These are phyloP conservation scores for Papilio xuthus DNA, from an alignment of 1,140 invertebrate species.

Conservation along the genomic window DNA sequence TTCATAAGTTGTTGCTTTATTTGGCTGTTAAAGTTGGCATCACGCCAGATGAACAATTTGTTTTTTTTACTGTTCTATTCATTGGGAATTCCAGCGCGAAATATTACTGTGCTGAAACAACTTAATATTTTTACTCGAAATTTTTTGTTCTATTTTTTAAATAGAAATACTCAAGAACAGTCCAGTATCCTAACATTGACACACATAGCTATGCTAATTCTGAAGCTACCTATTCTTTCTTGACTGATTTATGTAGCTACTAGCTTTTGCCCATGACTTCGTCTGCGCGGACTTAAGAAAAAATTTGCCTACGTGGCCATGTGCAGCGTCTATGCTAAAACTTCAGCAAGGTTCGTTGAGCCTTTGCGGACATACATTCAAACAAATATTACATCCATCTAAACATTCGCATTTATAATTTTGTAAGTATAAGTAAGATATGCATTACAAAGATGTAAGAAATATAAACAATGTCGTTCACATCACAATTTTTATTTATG, in stretches of 20 bases:
- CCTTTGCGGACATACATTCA: too few species aligned
- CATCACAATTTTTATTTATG: too few species aligned
- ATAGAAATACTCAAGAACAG: neutral
- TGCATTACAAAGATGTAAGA: too few species aligned
- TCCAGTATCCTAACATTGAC: neutral
- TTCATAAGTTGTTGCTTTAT: slow-evolving; percentile 34
- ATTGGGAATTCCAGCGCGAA: slow-evolving; percentile 11
- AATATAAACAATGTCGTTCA: too few species aligned
- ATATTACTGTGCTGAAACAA: slow-evolving; percentile 11
- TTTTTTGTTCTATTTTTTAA: neutral
- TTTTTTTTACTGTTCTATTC: slow-evolving; percentile 28
- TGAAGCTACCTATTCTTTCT: neutral
- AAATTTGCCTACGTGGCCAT: too few species aligned
- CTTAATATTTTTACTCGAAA: slow-evolving; percentile 14
- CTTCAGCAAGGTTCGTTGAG: too few species aligned
- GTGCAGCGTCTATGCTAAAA: too few species aligned
- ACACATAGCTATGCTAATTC: neutral
- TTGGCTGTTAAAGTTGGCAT: slow-evolving; percentile 27
- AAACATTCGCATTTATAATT: too few species aligned
- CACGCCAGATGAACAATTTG: slow-evolving; percentile 18
- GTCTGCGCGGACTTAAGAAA: too few species aligned
- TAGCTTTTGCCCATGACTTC: too few species aligned
- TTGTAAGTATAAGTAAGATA: too few species aligned
- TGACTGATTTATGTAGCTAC: neutral
- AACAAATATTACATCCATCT: too few species aligned